These are phyloP conservation scores for Caenorhabditis sp. DNA, from an alignment of 2,888 invertebrate species.

Conservation along the genomic window DNA sequence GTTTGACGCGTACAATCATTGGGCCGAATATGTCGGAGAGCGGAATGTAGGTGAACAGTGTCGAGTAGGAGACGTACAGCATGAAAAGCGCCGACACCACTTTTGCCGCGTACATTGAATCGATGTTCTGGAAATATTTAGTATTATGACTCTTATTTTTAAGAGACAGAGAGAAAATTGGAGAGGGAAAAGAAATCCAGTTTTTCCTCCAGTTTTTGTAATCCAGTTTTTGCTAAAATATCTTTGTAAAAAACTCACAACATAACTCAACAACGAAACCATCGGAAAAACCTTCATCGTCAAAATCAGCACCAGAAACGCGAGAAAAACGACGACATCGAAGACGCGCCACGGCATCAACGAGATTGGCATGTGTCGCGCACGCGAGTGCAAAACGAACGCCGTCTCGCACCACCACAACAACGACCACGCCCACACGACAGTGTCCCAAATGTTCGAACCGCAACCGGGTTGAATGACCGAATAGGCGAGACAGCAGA, in stretches of 20 bases:
- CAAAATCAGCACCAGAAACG: slow-evolving; percentile 52
- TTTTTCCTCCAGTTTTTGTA: no score
- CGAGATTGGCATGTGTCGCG: slow-evolving; percentile 40
- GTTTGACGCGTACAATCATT: slow-evolving; percentile 72
- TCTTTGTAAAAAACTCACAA: slow-evolving; percentile 23
- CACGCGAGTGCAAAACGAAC: slow-evolving; percentile 51
- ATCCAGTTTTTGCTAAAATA: no score
- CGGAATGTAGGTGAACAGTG: slow-evolving; percentile 73
- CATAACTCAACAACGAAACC: slow-evolving; percentile 9
- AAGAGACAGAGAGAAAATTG: no score
- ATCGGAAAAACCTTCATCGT: slow-evolving; percentile 49
- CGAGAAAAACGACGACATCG: slow-evolving; percentile 46
- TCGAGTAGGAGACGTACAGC: slow-evolving; percentile 73
- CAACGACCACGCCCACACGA: slow-evolving; percentile 70
- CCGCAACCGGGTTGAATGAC: slow-evolving; percentile 72
- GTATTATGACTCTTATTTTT: neutral
- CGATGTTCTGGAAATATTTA: slow-evolving; percentile 22
- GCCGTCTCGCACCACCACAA: slow-evolving; percentile 61
- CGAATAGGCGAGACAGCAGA: slow-evolving; percentile 59
- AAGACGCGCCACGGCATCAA: slow-evolving; percentile 56
- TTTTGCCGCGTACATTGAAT: slow-evolving; percentile 51
- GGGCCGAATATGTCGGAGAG: slow-evolving; percentile 72
- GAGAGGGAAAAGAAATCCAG: no score
- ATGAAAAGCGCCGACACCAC: slow-evolving; percentile 66
- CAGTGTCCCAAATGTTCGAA: slow-evolving; percentile 70